Conservation (phyloP, 2,113 vertebrate species). For the Mobula birostris region DNA sequence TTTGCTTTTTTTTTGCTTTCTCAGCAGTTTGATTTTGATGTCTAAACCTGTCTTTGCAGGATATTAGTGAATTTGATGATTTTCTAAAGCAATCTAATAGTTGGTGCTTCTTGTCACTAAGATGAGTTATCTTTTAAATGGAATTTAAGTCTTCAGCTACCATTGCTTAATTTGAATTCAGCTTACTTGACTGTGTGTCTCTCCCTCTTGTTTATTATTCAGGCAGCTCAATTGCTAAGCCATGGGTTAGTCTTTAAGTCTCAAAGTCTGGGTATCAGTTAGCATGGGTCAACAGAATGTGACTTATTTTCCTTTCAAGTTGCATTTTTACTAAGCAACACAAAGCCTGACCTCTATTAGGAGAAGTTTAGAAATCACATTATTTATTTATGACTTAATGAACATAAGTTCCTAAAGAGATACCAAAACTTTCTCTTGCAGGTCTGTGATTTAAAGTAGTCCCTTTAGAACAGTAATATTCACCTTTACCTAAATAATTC, state of each 20-base stretch:
- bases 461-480: not conserved
- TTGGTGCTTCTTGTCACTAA: no score
- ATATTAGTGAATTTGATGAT: no score
- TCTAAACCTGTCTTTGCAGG: no score
- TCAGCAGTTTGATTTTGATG: no score
- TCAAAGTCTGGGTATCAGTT: not conserved
- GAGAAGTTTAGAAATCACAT: not conserved
- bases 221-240: no score
- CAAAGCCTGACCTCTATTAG: not conserved
- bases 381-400: not conserved
- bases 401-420: not conserved
- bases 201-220: no score
- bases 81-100: no score
- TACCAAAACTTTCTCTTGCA: not conserved
- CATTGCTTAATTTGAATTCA: no score
- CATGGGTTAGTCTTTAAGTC: not conserved
- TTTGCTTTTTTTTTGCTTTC: no score
- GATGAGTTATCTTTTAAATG: no score
- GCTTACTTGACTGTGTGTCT: no score
- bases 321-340: not conserved
- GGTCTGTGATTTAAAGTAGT: not conserved
- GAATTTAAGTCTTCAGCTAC: no score
- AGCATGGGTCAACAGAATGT: not conserved
- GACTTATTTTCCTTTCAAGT: not conserved
- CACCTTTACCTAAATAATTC: not conserved